Percentiles rank a stretch among this genome's conserved stretches.
Evolutionary conservation across 2,797 vertebrate genomes (phyloP).

Genomic region (Halcyon badia): DNA sequence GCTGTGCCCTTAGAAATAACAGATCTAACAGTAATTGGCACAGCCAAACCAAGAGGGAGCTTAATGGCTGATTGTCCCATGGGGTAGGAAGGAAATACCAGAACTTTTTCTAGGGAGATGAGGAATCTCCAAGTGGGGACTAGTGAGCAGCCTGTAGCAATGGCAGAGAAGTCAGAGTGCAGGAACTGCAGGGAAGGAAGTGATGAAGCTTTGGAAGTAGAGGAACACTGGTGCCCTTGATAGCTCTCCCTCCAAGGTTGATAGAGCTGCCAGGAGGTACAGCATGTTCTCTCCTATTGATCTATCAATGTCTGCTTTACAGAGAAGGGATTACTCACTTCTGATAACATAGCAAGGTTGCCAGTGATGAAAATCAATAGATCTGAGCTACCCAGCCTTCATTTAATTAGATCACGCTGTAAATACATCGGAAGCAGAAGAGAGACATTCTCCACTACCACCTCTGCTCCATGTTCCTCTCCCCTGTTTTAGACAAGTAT

Average conservation of each 20-base stretch:
- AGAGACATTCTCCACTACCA: neutral
- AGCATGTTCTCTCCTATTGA: constrained; percentile 73
- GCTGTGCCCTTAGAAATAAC: neutral
- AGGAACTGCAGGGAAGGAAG: neutral
- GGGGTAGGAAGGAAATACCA: neutral
- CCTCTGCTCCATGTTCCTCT: neutral
- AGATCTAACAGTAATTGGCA: neutral
- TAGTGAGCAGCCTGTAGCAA: neutral
- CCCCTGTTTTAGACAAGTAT: neutral
- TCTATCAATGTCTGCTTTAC: constrained; percentile 74
- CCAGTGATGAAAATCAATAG: constrained; percentile 76
- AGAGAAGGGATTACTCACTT: constrained; percentile 73
- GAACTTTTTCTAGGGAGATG: neutral
- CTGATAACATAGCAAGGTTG: constrained; percentile 76
- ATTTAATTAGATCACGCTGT: constrained; percentile 58
- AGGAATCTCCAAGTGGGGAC: neutral
- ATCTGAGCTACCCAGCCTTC: constrained; percentile 21
- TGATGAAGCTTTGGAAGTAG: neutral
- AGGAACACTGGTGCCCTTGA: constrained; percentile 34
- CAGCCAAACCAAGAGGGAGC: neutral
- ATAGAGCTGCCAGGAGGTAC: constrained; percentile 69
- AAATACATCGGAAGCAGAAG: constrained; percentile 7
- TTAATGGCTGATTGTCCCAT: neutral
- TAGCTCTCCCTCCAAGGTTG: constrained; percentile 58
- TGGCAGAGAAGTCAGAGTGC: neutral